Conservation (phyloP, 23 tunicate species). For the Phallusia fumigata region DNA sequence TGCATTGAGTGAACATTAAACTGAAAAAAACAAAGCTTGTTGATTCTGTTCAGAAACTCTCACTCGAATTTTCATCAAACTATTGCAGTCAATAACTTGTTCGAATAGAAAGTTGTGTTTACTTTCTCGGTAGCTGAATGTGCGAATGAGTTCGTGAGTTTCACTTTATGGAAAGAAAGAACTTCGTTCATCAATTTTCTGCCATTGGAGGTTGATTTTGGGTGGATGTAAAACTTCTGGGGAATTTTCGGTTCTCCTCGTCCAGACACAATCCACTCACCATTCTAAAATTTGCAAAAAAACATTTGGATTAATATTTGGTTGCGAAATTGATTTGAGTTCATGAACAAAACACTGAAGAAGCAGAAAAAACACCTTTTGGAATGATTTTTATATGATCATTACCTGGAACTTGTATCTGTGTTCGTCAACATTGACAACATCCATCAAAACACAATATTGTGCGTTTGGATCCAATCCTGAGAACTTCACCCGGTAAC, state of each 20-base stretch:
- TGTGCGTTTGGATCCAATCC: slow-evolving; percentile 47
- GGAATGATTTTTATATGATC: background rate
- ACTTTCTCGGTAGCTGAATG: slow-evolving; percentile 57
- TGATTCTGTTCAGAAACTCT: no score
- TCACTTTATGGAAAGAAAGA: slow-evolving; percentile 61
- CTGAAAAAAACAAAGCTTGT: no score
- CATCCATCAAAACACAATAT: slow-evolving; percentile 61
- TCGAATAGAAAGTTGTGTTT: slow-evolving; percentile 3
- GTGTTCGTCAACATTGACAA: slow-evolving; percentile 36
- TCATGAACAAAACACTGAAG: no score
- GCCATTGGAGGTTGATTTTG: slow-evolving; percentile 53
- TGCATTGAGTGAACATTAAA: no score
- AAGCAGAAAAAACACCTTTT: background rate
- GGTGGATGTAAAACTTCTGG: slow-evolving; percentile 54
- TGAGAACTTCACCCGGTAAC: slow-evolving; percentile 42
- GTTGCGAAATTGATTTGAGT: no score
- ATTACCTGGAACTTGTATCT: slow-evolving; percentile 60
- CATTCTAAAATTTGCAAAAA: slow-evolving; percentile 32
- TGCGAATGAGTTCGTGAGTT: slow-evolving; percentile 51
- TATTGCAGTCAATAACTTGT: no score
- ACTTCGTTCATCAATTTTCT: slow-evolving; percentile 40
- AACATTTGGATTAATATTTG: background rate
- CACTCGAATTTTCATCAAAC: no score
- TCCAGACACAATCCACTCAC: slow-evolving; percentile 58
- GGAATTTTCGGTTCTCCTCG: slow-evolving; percentile 60